phyloP scores from a whole-genome alignment of 2,113 vertebrate genomes.

The Vulpes lagopus region DNA sequence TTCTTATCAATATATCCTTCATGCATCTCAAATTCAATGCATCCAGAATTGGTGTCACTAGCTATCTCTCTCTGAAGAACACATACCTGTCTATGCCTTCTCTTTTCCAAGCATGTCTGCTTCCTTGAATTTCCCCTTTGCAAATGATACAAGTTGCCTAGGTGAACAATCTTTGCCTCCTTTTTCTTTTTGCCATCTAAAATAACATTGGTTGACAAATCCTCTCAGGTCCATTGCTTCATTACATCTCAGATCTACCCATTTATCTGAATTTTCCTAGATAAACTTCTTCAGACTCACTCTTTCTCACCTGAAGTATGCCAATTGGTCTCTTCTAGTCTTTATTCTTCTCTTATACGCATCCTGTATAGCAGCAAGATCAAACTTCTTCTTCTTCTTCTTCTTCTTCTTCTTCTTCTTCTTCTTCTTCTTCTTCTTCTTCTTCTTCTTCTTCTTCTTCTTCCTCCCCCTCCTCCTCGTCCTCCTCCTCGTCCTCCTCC shows the following conservation, averaged over 20 bases:
- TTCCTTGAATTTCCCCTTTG: not conserved
- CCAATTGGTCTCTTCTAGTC: not conserved
- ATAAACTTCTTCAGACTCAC: not conserved
- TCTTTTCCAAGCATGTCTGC: not conserved
- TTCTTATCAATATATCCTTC: not conserved
- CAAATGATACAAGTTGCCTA: not conserved
- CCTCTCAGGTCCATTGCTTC: not conserved
- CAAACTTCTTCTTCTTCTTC: not conserved
- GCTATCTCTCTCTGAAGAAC: not conserved
- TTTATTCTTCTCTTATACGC: not conserved
- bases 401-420: no score
- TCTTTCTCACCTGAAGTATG: not conserved
- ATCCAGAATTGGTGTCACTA: not conserved
- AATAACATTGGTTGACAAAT: not conserved
- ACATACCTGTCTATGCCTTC: accelerated
- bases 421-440: no score
- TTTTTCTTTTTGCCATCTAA: not conserved
- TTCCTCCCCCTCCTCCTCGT: no score
- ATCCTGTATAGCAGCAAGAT: not conserved
- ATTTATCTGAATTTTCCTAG: not conserved
- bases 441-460: no score
- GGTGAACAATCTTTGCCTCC: not conserved
- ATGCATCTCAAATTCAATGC: not conserved
- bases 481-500: accelerated
- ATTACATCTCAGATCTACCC: not conserved